A percentile compares a stretch with the other conserved stretches of the same genome.
These are phyloP conservation scores for Tenodera sinensis DNA, from an alignment of 2,888 invertebrate genomes.

Conservation along the genomic window DNA sequence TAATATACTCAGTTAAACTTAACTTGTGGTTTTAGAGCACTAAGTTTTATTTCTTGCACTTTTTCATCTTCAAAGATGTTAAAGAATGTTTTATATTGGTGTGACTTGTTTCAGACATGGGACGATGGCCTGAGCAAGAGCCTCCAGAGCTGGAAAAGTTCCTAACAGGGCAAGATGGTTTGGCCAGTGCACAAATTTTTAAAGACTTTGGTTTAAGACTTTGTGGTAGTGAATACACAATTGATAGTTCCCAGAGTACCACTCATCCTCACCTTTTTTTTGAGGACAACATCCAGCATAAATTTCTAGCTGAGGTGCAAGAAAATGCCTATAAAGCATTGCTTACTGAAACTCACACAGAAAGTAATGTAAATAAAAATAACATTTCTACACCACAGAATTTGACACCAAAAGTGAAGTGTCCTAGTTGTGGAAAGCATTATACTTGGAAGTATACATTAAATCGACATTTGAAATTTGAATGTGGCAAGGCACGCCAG, in stretches of 20 bases:
- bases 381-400: background rate
- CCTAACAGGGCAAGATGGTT: background rate
- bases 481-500: constrained; percentile 40
- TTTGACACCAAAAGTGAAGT: background rate
- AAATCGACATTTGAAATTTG: constrained; percentile 36
- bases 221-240: background rate
- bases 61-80: background rate
- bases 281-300: background rate
- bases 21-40: background rate
- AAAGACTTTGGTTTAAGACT: background rate
- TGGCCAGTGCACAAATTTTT: background rate
- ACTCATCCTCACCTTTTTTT: background rate
- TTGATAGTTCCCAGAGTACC: background rate
- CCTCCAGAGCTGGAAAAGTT: background rate
- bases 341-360: background rate
- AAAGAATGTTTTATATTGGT: background rate
- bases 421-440: background rate
- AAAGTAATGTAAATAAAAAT: background rate
- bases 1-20: too few relatives aligned
- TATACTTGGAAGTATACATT: constrained; percentile 2
- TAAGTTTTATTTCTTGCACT: background rate
- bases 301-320: background rate
- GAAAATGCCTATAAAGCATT: background rate
- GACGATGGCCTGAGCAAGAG: background rate
- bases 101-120: background rate